Base-by-base conservation (phyloP, 2,113 vertebrate genomes). In the Coptodon bakossiorum region DNA sequence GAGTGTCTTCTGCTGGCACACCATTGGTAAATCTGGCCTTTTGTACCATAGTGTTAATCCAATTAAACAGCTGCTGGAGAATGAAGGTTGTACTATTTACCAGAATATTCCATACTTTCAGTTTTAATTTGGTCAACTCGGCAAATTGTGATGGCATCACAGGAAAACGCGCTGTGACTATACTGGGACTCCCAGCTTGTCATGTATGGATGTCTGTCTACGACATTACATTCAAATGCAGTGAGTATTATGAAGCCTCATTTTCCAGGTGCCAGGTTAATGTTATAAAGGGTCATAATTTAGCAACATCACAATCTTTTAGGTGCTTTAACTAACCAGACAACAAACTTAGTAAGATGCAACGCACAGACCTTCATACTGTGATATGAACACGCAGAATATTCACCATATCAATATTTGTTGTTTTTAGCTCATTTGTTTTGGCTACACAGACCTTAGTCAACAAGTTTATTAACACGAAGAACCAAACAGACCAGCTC, bases 61-160 rank as follows among this genome's bases (percentile, higher is more conserved):
- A 73, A 10, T 17, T 73, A 27, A 7, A 73, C 2, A 45, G 40
- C 63, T 10, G 59, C 29, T 34, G 9, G 59, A 61, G 59, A 11
- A 61, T 34, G 5, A 63, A 63, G 59, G 29, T 34, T 34, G 29
- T 3, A 14, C 7, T 71, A 4, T 38, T 71, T 14, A 0, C 38
- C 22, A 9, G 38, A 16, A 43, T 71, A 45, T 71, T 16, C 7
- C n/a, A 22, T 40, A 71, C n/a, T 24, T 71, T 43, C 36, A 40
- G 36, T 43, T 71, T 40, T 5, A 43, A 0, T 43, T 43, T 27
- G 1, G 34, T 43, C 38, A 40, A 68, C 63, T 68, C 5, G 0
- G 19, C 63, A 14, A 71, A 40, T 71, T 40, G 36, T 43, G 12
- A 40, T 43, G n/a, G 36, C 5, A 68, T 71, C 36, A 24, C 66